Conservation (phyloP, 2,888 invertebrate genomes). For the Clivina fossor region DNA sequence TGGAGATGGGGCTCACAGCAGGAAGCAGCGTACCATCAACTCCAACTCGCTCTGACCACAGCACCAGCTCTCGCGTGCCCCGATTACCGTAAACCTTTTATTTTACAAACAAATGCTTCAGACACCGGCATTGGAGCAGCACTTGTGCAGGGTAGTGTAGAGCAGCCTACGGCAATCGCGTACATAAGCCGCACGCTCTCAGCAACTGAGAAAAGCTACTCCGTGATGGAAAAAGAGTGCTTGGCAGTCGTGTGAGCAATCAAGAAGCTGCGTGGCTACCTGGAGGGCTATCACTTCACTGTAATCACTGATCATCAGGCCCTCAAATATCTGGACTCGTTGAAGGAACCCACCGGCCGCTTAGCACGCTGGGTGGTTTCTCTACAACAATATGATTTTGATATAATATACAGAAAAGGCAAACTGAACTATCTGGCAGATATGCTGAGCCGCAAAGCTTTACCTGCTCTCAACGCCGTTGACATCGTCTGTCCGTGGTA, state of each 20-base stretch:
- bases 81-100: conserved; percentile 35
- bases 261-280: conserved; percentile 37
- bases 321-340: conserved; percentile 38
- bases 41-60: conserved; percentile 29
- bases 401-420: too few species aligned
- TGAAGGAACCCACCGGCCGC: conserved; percentile 13
- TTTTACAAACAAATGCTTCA: conserved; percentile 30
- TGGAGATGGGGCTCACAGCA: conserved; percentile 38
- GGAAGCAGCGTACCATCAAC: conserved; percentile 34
- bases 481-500: too few species aligned
- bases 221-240: conserved; percentile 31
- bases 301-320: conserved; percentile 42
- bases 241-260: conserved; percentile 32
- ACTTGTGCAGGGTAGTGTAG: conserved; percentile 20
- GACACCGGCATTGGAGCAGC: conserved; percentile 25
- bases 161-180: conserved; percentile 20
- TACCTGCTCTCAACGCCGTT: too few species aligned
- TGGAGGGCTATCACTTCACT: conserved; percentile 41
- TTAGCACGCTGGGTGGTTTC: too few species aligned
- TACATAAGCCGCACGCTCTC: conserved; percentile 31
- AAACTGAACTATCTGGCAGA: too few species aligned
- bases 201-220: conserved; percentile 31
- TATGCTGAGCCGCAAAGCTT: too few species aligned
- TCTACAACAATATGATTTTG: too few species aligned
- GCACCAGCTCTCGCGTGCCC: conserved; percentile 36